Percentiles rank a stretch among this genome's conserved stretches.
These are phyloP conservation scores for Polylopha cassiicola DNA, from an alignment of 2,888 invertebrate genomes.

Conservation along the genomic window DNA sequence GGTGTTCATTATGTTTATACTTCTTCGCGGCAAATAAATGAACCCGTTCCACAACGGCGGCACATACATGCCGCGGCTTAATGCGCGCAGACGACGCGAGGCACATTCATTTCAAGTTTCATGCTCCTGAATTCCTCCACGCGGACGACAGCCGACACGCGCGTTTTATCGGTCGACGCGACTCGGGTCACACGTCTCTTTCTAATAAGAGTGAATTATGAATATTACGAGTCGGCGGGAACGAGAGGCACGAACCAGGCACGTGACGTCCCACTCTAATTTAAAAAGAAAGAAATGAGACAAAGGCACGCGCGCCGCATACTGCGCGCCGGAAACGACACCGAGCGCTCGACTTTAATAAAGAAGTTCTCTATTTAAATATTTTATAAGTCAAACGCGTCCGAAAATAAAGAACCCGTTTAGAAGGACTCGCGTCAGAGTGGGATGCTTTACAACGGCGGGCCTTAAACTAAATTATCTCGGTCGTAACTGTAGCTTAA, in stretches of 20 bases:
- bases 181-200: constrained; percentile 15
- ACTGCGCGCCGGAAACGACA: constrained; percentile 6
- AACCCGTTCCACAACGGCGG: too few relatives aligned
- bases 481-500: too few relatives aligned
- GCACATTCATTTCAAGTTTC: background rate
- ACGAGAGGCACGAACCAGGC: constrained; percentile 15
- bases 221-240: constrained; percentile 19
- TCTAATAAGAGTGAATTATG: constrained; percentile 22
- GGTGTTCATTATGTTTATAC: too few relatives aligned
- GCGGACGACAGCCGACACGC: background rate
- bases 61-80: too few relatives aligned
- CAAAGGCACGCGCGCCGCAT: constrained; percentile 24
- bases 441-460: too few relatives aligned
- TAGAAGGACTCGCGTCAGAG: too few relatives aligned
- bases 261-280: constrained; percentile 35
- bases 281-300: constrained; percentile 36
- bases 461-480: too few relatives aligned
- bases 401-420: background rate
- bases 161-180: constrained; percentile 1
- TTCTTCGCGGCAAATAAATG: too few relatives aligned
- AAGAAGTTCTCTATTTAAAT: background rate
- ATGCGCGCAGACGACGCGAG: background rate
- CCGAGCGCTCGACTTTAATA: constrained; percentile 5
- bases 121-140: background rate
- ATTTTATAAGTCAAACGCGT: too few relatives aligned